Conservation (phyloP, 2,113 vertebrate genomes). For the Zapornia atra region DNA sequence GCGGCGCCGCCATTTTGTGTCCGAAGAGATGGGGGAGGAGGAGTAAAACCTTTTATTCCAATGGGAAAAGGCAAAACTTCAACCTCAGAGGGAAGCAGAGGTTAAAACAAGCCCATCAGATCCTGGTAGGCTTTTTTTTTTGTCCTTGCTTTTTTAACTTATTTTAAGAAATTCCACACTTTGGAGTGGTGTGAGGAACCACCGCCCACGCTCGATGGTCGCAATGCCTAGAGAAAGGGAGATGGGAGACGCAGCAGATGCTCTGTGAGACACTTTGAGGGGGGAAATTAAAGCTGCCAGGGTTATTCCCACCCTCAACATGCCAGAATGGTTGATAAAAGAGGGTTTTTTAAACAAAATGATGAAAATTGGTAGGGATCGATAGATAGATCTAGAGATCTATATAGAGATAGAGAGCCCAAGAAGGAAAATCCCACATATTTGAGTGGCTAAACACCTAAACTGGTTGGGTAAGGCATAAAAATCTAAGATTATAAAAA, state of each 20-base stretch:
- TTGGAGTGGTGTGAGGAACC: accelerated
- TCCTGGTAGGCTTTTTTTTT: background rate
- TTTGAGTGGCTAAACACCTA: accelerated
- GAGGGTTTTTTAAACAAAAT: background rate
- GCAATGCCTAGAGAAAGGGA: accelerated
- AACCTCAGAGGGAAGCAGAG: accelerated
- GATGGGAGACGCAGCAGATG: background rate
- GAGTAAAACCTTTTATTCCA: background rate
- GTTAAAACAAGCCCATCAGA: background rate
- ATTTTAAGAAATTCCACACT: background rate
- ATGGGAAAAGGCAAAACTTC: background rate
- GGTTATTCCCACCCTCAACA: background rate
- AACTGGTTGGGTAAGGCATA: background rate
- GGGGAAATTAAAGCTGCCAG: background rate
- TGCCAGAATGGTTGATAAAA: background rate
- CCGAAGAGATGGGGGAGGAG: background rate
- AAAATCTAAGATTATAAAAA: background rate
- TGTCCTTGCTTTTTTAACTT: accelerated
- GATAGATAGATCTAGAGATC: too few species aligned
- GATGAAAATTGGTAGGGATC: background rate
- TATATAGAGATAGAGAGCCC: too few species aligned
- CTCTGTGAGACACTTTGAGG: accelerated
- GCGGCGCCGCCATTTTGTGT: too few species aligned
- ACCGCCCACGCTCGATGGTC: too few species aligned
- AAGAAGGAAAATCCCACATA: accelerated